These are phyloP conservation scores for Incurvaria masculella DNA, from an alignment of 2,888 invertebrate genomes.

Conservation along the genomic window DNA sequence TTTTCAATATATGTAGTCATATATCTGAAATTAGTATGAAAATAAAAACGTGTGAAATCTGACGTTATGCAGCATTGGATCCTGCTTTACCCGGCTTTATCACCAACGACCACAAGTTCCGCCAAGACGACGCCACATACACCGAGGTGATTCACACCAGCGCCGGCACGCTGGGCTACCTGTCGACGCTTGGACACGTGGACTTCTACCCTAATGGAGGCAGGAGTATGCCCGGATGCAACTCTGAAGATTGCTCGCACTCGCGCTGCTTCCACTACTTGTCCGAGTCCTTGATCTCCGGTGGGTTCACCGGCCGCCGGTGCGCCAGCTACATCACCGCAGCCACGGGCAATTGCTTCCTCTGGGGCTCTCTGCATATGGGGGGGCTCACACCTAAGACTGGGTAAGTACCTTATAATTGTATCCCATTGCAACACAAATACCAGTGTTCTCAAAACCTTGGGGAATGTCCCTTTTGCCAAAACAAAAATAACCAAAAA, in stretches of 20 bases:
- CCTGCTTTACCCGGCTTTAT: conserved; percentile 35
- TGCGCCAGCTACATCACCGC: conserved; percentile 32
- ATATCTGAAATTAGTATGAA: too few species aligned
- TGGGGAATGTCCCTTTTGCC: too few species aligned
- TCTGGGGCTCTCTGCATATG: conserved; percentile 29
- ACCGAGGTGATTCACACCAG: conserved; percentile 40
- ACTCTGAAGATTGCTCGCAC: conserved; percentile 29
- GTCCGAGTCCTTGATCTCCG: conserved; percentile 28
- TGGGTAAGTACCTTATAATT: conserved; percentile 24
- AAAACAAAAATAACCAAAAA: too few species aligned
- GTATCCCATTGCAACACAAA: too few species aligned
- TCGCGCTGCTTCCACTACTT: conserved; percentile 30
- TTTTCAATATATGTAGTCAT: too few species aligned
- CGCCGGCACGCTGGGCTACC: conserved; percentile 30
- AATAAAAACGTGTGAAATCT: too few species aligned
- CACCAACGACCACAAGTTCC: conserved; percentile 28
- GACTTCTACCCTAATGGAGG: conserved; percentile 40
- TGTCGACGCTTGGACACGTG: conserved; percentile 28
- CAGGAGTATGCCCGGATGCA: conserved; percentile 35
- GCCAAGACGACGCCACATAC: conserved; percentile 27
- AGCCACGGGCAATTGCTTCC: conserved; percentile 24
- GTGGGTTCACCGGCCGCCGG: conserved; percentile 31
- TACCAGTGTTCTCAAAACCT: too few species aligned
- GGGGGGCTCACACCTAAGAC: conserved; percentile 32
- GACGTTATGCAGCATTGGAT: conserved; percentile 32